phyloP scores from a whole-genome alignment of 2,113 vertebrate species.

The Chauna torquata region DNA sequence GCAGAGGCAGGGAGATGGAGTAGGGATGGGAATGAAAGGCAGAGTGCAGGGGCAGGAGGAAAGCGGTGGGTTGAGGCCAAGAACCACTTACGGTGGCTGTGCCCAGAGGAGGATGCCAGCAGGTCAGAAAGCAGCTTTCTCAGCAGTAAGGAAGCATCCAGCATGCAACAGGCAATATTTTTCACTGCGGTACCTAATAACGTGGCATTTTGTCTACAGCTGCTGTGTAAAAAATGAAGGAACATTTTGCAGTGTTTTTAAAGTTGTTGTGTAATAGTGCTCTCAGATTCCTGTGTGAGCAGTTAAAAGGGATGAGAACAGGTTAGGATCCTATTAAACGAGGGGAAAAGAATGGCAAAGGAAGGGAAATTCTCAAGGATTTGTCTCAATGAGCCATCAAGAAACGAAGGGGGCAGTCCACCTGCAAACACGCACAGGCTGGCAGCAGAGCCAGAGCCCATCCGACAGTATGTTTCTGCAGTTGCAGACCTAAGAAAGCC shows the following conservation, averaged over 20 bases:
- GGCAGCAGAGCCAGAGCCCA: background rate
- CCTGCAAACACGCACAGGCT: background rate
- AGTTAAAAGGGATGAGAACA: background rate
- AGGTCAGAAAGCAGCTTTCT: background rate
- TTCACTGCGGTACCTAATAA: background rate
- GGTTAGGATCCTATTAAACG: accelerated
- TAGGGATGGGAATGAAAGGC: background rate
- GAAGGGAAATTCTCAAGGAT: background rate
- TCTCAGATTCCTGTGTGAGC: background rate
- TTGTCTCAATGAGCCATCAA: background rate
- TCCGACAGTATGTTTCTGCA: background rate
- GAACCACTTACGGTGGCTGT: background rate
- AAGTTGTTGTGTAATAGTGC: background rate
- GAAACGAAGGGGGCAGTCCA: background rate
- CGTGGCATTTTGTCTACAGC: background rate
- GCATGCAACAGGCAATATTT: background rate
- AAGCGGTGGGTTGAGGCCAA: background rate
- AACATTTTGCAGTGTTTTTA: background rate
- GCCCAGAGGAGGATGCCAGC: accelerated
- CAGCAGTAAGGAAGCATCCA: background rate
- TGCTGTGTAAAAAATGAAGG: background rate
- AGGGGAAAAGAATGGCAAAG: background rate
- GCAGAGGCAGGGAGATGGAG: background rate
- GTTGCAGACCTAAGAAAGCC: background rate
- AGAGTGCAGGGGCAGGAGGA: background rate